A percentile compares a stretch with the other conserved stretches of the same genome.
Conservation (phyloP, 35 echinoderm and acorn worm genomes). For the Patiria miniata region DNA sequence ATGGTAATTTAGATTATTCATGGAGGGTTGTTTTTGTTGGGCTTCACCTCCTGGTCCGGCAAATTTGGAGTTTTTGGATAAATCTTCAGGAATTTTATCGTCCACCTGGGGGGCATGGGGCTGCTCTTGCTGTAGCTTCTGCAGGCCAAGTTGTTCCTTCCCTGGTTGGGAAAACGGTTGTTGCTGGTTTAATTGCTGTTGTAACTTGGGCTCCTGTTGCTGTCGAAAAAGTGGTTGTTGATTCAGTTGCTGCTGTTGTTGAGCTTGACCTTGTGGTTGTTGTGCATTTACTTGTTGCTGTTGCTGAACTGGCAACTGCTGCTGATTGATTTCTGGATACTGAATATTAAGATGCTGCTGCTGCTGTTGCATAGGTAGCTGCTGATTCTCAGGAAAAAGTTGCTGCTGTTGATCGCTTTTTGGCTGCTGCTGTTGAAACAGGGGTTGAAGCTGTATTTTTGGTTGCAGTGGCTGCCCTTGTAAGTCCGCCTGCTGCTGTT, state of each 20-base stretch:
- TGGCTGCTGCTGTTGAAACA: constrained; percentile 10
- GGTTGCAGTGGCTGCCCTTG: not conserved
- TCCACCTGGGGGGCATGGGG: not conserved
- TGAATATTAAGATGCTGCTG: not conserved
- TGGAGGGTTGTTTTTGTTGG: not conserved
- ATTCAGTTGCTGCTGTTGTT: not conserved
- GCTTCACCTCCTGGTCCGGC: not conserved
- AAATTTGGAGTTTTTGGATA: not conserved
- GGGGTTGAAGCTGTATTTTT: not conserved
- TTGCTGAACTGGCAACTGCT: not conserved
- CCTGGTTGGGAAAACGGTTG: not conserved
- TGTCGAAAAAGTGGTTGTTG: not conserved
- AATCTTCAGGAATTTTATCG: not conserved
- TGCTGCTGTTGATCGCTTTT: too few species aligned
- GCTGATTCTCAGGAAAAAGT: not conserved
- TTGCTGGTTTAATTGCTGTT: constrained; percentile 17
- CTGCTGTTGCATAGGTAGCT: not conserved
- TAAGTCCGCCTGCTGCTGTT: constrained; percentile 5
- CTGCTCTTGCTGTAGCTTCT: not conserved
- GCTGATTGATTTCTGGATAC: not conserved
- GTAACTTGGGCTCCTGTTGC: not conserved
- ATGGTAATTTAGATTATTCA: not conserved
- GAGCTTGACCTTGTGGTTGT: too few species aligned
- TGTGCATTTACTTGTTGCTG: constrained; percentile 14
- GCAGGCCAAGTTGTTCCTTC: too few species aligned